Evolutionary conservation across 2,888 invertebrate genomes (phyloP).

Genomic region (Pollenia labialis): DNA sequence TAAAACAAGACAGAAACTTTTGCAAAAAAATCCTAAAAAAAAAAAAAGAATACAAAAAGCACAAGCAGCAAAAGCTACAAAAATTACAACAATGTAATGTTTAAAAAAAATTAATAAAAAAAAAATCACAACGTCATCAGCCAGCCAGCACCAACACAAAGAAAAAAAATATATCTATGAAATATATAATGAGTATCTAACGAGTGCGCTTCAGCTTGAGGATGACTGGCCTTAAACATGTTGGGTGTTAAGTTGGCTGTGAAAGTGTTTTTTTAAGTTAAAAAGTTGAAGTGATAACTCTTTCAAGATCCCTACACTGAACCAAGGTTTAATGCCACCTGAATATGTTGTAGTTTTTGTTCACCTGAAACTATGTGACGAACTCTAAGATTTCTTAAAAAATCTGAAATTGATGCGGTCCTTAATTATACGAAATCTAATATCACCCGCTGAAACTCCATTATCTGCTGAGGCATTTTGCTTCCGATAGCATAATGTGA

Average conservation of each 20-base stretch:
- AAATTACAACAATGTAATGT: constrained; percentile 38
- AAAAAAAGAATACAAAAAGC: constrained; percentile 18
- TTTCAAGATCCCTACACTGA: too few relatives aligned
- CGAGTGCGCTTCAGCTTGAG: constrained; percentile 28
- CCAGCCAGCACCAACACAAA: not conserved
- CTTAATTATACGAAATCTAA: too few relatives aligned
- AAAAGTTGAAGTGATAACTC: too few relatives aligned
- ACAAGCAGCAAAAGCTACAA: constrained; percentile 33
- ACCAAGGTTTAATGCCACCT: too few relatives aligned
- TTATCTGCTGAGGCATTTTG: too few relatives aligned
- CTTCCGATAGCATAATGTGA: too few relatives aligned
- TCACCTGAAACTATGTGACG: too few relatives aligned
- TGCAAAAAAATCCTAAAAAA: not conserved
- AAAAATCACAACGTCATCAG: constrained; percentile 56
- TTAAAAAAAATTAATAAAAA: constrained; percentile 12
- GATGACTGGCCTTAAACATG: constrained; percentile 25
- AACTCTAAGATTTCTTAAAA: too few relatives aligned
- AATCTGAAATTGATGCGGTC: too few relatives aligned
- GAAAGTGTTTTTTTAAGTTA: not conserved
- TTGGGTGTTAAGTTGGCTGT: constrained; percentile 30
- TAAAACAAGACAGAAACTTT: constrained; percentile 52
- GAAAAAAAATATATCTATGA: constrained; percentile 24
- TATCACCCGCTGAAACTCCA: too few relatives aligned
- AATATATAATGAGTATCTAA: constrained; percentile 46
- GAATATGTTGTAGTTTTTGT: too few relatives aligned